These are phyloP conservation scores for Plectropomus leopardus DNA, from an alignment of 2,113 vertebrate genomes.

Conservation along the genomic window DNA sequence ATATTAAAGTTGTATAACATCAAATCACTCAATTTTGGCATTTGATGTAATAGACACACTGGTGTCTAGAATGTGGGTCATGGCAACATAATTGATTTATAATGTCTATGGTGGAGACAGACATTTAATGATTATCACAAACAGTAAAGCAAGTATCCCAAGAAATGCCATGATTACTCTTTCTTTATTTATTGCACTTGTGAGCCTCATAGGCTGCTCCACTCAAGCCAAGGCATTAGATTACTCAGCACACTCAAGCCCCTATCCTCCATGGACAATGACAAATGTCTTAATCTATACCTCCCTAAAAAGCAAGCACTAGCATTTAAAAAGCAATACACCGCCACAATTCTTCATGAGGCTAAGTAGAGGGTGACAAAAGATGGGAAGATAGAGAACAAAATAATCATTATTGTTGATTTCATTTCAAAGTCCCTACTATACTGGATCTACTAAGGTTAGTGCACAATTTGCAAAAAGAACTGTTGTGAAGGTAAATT, in stretches of 20 bases:
- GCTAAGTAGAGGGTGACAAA: neutral
- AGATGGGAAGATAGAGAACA: neutral
- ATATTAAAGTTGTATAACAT: neutral
- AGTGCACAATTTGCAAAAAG: neutral
- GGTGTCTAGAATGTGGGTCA: neutral
- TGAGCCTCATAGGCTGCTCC: slow-evolving; percentile 1
- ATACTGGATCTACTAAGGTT: neutral
- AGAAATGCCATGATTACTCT: neutral
- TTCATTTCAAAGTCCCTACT: neutral
- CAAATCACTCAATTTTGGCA: neutral
- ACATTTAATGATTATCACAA: neutral
- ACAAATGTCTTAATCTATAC: slow-evolving; percentile 48
- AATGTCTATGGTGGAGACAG: neutral
- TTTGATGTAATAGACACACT: neutral
- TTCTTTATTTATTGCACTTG: neutral
- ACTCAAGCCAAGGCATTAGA: slow-evolving; percentile 9
- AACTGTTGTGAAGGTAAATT: neutral
- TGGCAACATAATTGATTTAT: neutral
- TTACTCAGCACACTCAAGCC: slow-evolving; percentile 34
- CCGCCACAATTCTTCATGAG: neutral
- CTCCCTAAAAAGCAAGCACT: slow-evolving; percentile 26
- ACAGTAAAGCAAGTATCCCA: neutral
- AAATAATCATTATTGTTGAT: neutral
- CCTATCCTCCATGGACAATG: slow-evolving; percentile 15
- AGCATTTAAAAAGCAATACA: slow-evolving; percentile 14